A percentile compares a stretch with the other conserved stretches of the same genome.
phyloP scores from a whole-genome alignment of 2,113 vertebrate species.

The Pitta sordida region DNA sequence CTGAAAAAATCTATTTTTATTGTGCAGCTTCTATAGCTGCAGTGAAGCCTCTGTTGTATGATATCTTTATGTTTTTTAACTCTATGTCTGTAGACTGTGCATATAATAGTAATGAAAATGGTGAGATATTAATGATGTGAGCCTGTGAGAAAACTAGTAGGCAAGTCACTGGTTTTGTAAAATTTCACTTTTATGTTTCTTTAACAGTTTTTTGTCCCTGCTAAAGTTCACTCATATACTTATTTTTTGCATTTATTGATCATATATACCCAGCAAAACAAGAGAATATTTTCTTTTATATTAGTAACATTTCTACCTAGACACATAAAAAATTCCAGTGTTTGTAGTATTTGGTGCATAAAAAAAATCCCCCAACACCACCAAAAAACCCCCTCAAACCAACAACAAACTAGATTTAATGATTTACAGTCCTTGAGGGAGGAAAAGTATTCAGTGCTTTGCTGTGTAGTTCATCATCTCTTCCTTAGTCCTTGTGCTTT shows the following conservation, averaged over 20 bases:
- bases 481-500: background rate
- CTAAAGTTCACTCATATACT: background rate
- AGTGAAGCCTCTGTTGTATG: background rate
- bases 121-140: background rate
- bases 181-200: background rate
- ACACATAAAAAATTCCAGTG: background rate
- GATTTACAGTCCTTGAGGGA: background rate
- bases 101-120: no score
- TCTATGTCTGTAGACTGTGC: background rate
- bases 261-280: background rate
- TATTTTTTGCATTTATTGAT: background rate
- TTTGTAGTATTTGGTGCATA: background rate
- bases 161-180: background rate
- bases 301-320: background rate
- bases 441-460: background rate
- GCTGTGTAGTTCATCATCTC: background rate
- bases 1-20: background rate
- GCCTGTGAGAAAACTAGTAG: background rate
- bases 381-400: no score
- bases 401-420: background rate
- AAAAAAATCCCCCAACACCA: no score
- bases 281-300: accelerated
- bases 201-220: background rate
- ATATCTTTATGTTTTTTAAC: background rate
- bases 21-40: background rate